Evolutionary conservation across 2,113 vertebrate species (phyloP).

Genomic region (Noturus placidus): DNA sequence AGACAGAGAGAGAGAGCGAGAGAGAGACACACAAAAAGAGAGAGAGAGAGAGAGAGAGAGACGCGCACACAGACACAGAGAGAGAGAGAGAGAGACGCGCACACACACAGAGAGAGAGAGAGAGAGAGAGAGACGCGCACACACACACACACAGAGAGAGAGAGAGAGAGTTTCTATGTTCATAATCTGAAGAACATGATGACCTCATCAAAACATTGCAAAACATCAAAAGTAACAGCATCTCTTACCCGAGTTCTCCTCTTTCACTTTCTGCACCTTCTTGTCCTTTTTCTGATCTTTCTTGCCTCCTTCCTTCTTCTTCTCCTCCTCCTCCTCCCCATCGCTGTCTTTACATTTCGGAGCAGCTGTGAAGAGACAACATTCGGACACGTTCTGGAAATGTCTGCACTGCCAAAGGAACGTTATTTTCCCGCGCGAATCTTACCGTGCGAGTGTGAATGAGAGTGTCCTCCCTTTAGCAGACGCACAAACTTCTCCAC

Average conservation of each 20-base stretch:
- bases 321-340: conserved; percentile 59
- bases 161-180: background rate
- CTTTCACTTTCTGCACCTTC: conserved; percentile 55
- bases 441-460: conserved; percentile 64
- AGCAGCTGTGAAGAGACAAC: conserved; percentile 51
- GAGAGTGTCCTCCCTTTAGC: conserved; percentile 78
- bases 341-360: conserved; percentile 70
- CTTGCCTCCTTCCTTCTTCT: conserved; percentile 55
- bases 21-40: background rate
- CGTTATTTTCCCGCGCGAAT: background rate
- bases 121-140: background rate
- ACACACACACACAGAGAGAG: too few species aligned
- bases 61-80: too few species aligned
- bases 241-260: conserved; percentile 59
- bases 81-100: background rate
- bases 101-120: too few species aligned
- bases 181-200: background rate
- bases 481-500: conserved; percentile 90
- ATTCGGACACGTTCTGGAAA: background rate
- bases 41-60: background rate
- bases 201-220: background rate
- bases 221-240: background rate
- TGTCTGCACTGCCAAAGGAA: background rate
- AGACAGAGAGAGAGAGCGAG: background rate
- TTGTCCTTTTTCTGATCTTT: conserved; percentile 52